Conservation (phyloP, 2,797 vertebrate species). For the Coluber constrictor region DNA sequence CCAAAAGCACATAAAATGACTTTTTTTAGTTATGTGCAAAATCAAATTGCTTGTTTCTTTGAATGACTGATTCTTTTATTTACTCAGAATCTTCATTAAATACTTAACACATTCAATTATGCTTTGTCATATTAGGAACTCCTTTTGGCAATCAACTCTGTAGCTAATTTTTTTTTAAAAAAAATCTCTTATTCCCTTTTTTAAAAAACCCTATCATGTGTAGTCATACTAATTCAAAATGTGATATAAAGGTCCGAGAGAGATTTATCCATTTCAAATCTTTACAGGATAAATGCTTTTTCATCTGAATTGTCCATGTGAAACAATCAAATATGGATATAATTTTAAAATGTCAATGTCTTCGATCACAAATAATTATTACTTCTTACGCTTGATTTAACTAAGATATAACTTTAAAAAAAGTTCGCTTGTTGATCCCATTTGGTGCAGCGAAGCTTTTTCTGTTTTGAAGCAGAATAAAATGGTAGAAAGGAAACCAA, state of each 20-base stretch:
- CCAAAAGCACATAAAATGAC: constrained; percentile 38
- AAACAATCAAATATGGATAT: constrained; percentile 37
- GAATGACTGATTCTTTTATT: constrained; percentile 56
- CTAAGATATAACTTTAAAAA: background rate
- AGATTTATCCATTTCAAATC: constrained; percentile 46
- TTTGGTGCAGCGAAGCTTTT: background rate
- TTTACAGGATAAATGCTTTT: constrained; percentile 52
- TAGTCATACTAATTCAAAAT: constrained; percentile 51
- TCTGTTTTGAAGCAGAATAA: background rate
- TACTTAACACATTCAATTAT: constrained; percentile 54
- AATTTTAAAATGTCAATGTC: constrained; percentile 22
- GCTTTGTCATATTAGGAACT: constrained; percentile 52
- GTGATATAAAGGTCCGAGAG: constrained; percentile 49
- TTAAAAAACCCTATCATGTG: constrained; percentile 13
- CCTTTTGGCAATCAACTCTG: constrained; percentile 52
- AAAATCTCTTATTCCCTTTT: background rate
- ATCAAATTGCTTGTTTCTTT: constrained; percentile 57
- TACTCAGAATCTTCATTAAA: constrained; percentile 49
- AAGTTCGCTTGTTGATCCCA: background rate
- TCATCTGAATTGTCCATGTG: constrained; percentile 36
- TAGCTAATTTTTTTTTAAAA: constrained; percentile 43
- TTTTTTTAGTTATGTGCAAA: constrained; percentile 46
- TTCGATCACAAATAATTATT: background rate
- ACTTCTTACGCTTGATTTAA: background rate
- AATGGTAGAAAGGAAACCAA: background rate